A percentile compares a stretch with the other conserved stretches of the same genome.
Evolutionary conservation across 2,113 vertebrate species (phyloP).

Genomic region (Toxotes jaculatrix): DNA sequence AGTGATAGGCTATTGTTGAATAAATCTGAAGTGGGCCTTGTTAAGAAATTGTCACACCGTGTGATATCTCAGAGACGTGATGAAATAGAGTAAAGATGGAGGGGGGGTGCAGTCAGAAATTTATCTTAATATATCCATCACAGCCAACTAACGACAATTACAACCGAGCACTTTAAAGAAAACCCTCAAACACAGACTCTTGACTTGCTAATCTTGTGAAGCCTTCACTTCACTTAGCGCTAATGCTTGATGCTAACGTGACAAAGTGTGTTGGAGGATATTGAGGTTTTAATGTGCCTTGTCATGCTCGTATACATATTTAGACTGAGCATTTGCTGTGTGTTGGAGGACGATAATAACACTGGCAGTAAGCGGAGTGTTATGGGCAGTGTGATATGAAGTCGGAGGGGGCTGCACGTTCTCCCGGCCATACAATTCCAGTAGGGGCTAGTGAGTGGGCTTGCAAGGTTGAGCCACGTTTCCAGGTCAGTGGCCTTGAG

Average conservation of each 20-base stretch:
- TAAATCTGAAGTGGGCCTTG: conserved; percentile 71
- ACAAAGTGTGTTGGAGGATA: conserved; percentile 46
- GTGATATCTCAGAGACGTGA: conserved; percentile 76
- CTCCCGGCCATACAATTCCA: conserved; percentile 73
- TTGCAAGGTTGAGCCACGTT: conserved; percentile 78
- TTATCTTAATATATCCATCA: conserved; percentile 66
- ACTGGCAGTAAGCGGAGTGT: conserved; percentile 57
- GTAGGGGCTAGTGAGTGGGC: conserved; percentile 76
- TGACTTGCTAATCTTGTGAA: conserved; percentile 58
- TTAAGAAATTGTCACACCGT: conserved; percentile 76
- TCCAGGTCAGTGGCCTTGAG: conserved; percentile 86
- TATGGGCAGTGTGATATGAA: conserved; percentile 43
- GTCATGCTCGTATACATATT: conserved; percentile 68
- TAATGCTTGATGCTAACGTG: conserved; percentile 46
- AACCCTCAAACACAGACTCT: conserved; percentile 52
- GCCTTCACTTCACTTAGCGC: conserved; percentile 42
- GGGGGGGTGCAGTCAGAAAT: conserved; percentile 15
- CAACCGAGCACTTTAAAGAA: conserved; percentile 53
- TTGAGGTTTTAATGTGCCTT: conserved; percentile 66
- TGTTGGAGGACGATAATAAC: conserved; percentile 63
- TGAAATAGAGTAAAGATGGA: conserved; percentile 66
- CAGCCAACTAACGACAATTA: conserved; percentile 59
- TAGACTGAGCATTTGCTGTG: conserved; percentile 44
- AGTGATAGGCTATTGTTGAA: conserved; percentile 64
- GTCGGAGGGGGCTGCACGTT: conserved; percentile 42